Conservation (phyloP, 2,888 invertebrate genomes). For the Sturmia bella region DNA sequence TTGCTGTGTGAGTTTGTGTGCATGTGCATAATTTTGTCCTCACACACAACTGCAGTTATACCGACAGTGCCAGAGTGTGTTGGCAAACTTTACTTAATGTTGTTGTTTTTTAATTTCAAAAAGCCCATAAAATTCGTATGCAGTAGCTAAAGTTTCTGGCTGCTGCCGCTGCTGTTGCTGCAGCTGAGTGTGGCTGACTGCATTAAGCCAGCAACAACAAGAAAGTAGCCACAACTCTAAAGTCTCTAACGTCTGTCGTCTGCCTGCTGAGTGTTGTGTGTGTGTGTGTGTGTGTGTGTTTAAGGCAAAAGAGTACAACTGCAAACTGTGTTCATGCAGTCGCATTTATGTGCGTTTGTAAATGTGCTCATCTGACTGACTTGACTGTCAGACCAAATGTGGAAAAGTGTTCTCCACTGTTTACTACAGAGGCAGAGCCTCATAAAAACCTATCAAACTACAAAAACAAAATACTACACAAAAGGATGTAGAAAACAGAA, state of each 20-base stretch:
- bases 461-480: constrained; percentile 38
- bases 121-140: constrained; percentile 55
- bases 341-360: neutral
- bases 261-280: constrained; percentile 7
- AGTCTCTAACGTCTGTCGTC: constrained; percentile 15
- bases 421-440: constrained; percentile 67
- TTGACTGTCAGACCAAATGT: constrained; percentile 17
- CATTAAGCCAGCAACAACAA: constrained; percentile 35
- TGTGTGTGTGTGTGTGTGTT: neutral
- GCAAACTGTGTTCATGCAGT: constrained; percentile 24
- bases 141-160: constrained; percentile 42
- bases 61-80: constrained; percentile 15
- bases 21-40: constrained; percentile 4
- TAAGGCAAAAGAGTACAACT: constrained; percentile 50
- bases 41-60: constrained; percentile 43
- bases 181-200: constrained; percentile 36
- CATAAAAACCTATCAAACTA: constrained; percentile 55
- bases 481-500: constrained; percentile 35
- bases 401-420: constrained; percentile 44
- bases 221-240: constrained; percentile 35
- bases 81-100: neutral
- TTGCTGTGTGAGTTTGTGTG: neutral
- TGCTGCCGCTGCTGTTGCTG: constrained; percentile 14
- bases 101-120: neutral
- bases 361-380: constrained; percentile 9